Percentiles rank a stretch among this genome's conserved stretches.
Conservation (phyloP, 2,888 invertebrate genomes). For the Drosophila phalerata region DNA sequence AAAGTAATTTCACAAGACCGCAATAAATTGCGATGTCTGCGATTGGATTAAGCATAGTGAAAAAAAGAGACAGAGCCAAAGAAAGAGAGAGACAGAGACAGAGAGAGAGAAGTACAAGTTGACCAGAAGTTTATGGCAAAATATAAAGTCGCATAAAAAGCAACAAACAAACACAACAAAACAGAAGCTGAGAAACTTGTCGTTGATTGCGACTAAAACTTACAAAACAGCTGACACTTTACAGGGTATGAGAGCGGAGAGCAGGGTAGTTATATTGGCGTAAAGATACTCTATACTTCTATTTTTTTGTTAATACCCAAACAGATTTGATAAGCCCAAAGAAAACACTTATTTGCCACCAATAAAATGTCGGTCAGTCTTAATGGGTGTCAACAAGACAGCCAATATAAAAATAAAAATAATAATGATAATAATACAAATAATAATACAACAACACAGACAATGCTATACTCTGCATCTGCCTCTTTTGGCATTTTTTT, state of each 20-base stretch:
- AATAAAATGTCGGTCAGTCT: conserved; percentile 76
- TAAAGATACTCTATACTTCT: neutral
- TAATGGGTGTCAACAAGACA: conserved; percentile 74
- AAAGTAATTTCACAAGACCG: conserved; percentile 69
- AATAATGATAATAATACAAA: neutral
- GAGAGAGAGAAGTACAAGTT: conserved; percentile 47
- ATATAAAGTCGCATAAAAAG: conserved; percentile 62
- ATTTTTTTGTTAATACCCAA: conserved; percentile 67
- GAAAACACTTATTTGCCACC: conserved; percentile 67
- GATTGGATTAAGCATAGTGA: neutral
- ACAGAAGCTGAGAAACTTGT: conserved; percentile 36
- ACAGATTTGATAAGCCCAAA: conserved; percentile 74
- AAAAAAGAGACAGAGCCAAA: neutral
- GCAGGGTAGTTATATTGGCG: too few species aligned
- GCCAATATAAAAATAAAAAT: conserved; percentile 56
- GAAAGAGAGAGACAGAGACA: neutral
- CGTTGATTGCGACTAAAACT: conserved; percentile 45
- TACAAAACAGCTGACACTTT: conserved; percentile 60
- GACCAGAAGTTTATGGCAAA: conserved; percentile 65
- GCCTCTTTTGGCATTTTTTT: conserved; percentile 48
- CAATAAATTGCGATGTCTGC: conserved; percentile 59
- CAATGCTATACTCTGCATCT: neutral
- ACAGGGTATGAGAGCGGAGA: neutral
- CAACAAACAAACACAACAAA: conserved; percentile 24
- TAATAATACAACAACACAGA: conserved; percentile 1